phyloP scores from a whole-genome alignment of 2,888 invertebrate species.

The Dryomyza anilis region DNA sequence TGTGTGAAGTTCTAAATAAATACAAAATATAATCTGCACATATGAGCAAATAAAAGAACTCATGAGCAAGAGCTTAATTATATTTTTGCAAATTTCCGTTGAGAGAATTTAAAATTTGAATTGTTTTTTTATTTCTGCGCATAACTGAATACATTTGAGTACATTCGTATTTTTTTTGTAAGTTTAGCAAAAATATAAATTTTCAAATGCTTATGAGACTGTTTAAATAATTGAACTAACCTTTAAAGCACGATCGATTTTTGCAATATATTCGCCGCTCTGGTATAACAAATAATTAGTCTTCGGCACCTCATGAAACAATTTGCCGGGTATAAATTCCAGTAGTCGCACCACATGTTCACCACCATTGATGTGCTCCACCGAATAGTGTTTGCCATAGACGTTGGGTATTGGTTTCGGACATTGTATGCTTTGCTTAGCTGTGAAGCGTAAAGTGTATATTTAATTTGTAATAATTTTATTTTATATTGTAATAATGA shows the following conservation, averaged over 20 bases:
- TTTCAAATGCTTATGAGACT: constrained; percentile 66
- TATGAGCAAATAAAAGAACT: background rate
- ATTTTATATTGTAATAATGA: background rate
- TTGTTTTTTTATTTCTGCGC: too few species aligned
- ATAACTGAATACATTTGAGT: too few species aligned
- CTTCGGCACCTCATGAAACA: constrained; percentile 68
- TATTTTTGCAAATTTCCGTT: background rate
- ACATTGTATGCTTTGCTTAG: constrained; percentile 68
- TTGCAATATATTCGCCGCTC: constrained; percentile 75
- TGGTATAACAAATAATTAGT: constrained; percentile 71
- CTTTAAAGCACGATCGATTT: constrained; percentile 71
- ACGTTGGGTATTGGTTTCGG: constrained; percentile 75
- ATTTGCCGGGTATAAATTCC: constrained; percentile 75
- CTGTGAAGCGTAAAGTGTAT: constrained; percentile 57
- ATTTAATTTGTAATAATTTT: background rate
- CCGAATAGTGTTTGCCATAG: constrained; percentile 68
- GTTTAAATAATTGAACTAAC: constrained; percentile 64
- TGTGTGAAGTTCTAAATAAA: constrained; percentile 78
- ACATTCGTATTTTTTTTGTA: too few species aligned
- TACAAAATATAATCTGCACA: too few species aligned
- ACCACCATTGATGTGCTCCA: constrained; percentile 62
- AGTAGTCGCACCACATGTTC: constrained; percentile 76
- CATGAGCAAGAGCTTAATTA: background rate
- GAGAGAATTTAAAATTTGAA: too few species aligned
- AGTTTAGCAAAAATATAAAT: too few species aligned